Evolutionary conservation across 2,797 vertebrate genomes (phyloP).

Genomic region (Lacerta agilis): DNA sequence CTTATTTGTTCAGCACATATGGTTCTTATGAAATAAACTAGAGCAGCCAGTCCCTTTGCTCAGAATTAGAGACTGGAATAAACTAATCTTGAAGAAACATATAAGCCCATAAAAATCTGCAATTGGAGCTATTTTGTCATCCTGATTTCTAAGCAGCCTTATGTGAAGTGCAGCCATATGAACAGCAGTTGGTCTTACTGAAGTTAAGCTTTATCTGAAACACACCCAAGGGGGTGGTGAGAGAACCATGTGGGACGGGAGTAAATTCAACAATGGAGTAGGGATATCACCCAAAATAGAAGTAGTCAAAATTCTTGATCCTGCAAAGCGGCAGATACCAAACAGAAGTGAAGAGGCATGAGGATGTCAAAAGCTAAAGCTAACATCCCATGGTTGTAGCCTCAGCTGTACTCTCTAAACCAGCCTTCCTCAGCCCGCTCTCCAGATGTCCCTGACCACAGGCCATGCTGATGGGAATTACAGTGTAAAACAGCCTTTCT

Average conservation of each 20-base stretch:
- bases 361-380: not conserved
- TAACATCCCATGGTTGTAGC: not conserved
- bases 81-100: not conserved
- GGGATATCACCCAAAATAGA: not conserved
- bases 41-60: not conserved
- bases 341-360: not conserved
- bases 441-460: too few species aligned
- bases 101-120: not conserved
- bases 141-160: not conserved
- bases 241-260: not conserved
- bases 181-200: not conserved
- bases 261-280: not conserved
- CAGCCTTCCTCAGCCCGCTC: too few species aligned
- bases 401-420: too few species aligned
- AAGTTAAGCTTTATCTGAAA: not conserved
- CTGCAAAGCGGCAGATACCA: not conserved
- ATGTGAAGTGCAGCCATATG: not conserved
- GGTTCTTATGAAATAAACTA: not conserved
- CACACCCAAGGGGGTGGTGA: not conserved
- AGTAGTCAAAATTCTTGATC: not conserved
- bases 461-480: too few species aligned
- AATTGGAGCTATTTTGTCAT: not conserved
- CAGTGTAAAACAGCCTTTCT: too few species aligned
- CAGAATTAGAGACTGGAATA: not conserved
- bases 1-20: slow-evolving; percentile 11